A percentile compares a stretch with the other conserved stretches of the same genome.
These are phyloP conservation scores for Stomatorhinus walkeri DNA, from an alignment of 2,797 vertebrate genomes.

Conservation along the genomic window DNA sequence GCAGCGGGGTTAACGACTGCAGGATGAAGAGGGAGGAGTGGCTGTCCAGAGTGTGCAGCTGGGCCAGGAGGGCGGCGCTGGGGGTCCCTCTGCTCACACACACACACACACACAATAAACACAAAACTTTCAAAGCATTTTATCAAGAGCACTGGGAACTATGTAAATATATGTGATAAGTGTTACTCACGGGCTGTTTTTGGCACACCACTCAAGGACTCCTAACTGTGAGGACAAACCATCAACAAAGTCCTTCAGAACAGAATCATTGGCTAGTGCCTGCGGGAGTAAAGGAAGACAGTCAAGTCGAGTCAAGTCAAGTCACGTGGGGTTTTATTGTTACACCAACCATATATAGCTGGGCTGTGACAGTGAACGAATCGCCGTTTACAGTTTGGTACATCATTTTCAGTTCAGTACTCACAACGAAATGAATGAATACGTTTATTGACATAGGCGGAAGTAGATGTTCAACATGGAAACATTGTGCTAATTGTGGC, in stretches of 20 bases:
- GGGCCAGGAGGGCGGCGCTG: conserved; percentile 67
- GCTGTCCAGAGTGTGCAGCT: conserved; percentile 79
- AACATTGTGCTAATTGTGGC: neutral
- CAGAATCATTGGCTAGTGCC: conserved; percentile 66
- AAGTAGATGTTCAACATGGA: neutral
- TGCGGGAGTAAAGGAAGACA: conserved; percentile 29
- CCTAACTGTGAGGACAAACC: conserved; percentile 75
- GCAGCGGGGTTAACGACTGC: conserved; percentile 79
- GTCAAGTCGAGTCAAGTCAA: neutral
- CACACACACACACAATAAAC: conserved; percentile 2
- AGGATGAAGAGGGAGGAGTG: conserved; percentile 86
- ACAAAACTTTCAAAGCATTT: neutral
- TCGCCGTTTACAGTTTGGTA: neutral
- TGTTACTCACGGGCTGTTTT: conserved; percentile 71
- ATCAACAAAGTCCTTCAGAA: conserved; percentile 80
- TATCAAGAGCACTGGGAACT: neutral
- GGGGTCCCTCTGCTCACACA: conserved; percentile 62
- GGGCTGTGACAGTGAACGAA: neutral
- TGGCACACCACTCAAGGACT: conserved; percentile 85
- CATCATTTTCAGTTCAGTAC: neutral
- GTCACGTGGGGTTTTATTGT: neutral
- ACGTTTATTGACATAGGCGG: neutral
- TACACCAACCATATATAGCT: neutral
- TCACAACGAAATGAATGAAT: neutral
- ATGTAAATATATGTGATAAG: neutral